These are phyloP conservation scores for Hippocampus zosterae DNA, from an alignment of 2,113 vertebrate species.

Conservation along the genomic window DNA sequence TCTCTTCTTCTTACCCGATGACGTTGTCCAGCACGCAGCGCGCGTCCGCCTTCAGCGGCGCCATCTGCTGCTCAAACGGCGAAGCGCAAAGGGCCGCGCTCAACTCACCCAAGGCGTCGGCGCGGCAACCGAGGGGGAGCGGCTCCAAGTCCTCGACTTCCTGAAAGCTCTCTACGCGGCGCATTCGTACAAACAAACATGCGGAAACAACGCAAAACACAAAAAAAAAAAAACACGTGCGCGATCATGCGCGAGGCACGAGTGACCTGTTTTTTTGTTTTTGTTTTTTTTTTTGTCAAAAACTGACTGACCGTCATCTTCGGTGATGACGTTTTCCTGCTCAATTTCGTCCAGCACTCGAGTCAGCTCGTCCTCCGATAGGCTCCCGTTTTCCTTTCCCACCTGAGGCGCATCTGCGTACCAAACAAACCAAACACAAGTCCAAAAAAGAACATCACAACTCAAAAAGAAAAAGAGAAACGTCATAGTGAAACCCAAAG, in stretches of 20 bases:
- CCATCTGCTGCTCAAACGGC: accelerated
- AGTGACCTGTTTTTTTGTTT: no score
- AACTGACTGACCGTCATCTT: conserved; percentile 44
- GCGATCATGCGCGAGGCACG: neutral
- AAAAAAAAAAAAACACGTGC: no score
- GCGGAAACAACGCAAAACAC: neutral
- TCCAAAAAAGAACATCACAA: neutral
- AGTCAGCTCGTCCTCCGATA: neutral
- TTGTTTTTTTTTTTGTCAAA: neutral
- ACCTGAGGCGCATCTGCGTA: neutral
- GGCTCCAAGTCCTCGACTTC: neutral
- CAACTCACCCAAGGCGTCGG: accelerated
- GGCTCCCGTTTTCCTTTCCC: neutral
- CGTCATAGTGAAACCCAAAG: no score
- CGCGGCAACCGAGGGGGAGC: accelerated
- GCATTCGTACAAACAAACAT: neutral
- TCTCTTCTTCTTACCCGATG: conserved; percentile 35
- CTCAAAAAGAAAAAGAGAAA: no score
- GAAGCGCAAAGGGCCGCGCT: accelerated
- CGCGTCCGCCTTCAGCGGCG: neutral
- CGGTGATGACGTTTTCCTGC: conserved; percentile 11
- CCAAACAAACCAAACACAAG: neutral
- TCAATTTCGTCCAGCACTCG: neutral
- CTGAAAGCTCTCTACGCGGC: conserved; percentile 59
- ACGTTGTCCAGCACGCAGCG: conserved; percentile 57